phyloP scores from a whole-genome alignment of 2,797 vertebrate species.

The Phaenicophaeus curvirostris region DNA sequence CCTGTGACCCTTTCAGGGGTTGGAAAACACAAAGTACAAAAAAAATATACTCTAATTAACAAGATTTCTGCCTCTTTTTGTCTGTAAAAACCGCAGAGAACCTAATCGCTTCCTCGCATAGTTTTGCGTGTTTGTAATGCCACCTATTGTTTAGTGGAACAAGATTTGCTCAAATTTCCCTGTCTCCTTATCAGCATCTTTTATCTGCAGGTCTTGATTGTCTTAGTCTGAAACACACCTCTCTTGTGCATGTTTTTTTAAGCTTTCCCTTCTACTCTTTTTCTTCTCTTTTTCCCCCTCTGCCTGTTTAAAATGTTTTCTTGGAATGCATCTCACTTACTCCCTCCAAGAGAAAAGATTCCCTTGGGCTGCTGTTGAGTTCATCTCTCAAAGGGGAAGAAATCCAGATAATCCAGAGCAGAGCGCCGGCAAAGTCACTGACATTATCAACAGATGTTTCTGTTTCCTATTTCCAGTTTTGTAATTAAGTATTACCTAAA shows the following conservation, averaged over 20 bases:
- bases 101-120: neutral
- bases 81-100: neutral
- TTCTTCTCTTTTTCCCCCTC: neutral
- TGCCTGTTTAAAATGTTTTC: neutral
- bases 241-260: neutral
- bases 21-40: conserved; percentile 17
- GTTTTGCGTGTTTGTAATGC: neutral
- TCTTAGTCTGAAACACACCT: neutral
- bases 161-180: neutral
- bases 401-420: conserved; percentile 39
- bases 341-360: neutral
- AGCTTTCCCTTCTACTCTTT: neutral
- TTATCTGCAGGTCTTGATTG: neutral
- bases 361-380: neutral
- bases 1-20: neutral
- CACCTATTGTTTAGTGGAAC: neutral
- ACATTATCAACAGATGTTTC: conserved; percentile 31
- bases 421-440: neutral
- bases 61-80: conserved; percentile 12
- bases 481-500: neutral
- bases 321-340: neutral
- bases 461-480: conserved; percentile 16
- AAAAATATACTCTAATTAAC: neutral
- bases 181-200: neutral
- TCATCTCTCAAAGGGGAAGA: conserved; percentile 17